Evolutionary conservation across 2,113 vertebrate genomes (phyloP).

Genomic region (Microcebus tavaratra): DNA sequence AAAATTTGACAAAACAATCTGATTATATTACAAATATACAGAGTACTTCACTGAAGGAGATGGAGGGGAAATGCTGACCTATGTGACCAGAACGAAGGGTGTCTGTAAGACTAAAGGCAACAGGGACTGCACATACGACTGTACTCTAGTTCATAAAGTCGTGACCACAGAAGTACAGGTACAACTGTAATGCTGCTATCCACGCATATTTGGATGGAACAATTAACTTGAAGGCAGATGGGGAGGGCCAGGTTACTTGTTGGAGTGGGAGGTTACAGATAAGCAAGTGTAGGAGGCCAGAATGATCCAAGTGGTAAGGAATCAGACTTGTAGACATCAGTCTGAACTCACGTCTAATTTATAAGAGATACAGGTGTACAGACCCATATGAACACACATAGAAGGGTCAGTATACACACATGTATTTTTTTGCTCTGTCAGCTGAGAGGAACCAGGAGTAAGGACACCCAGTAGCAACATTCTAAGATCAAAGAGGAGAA

Average conservation of each 20-base stretch:
- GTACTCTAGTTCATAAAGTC: not conserved
- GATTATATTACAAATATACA: not conserved
- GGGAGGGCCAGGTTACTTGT: not conserved
- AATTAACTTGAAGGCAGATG: not conserved
- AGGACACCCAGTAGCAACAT: not conserved
- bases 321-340: not conserved
- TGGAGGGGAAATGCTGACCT: not conserved
- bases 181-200: too few species aligned
- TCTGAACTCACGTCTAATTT: not conserved
- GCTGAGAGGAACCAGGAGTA: not conserved
- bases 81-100: not conserved
- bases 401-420: not conserved
- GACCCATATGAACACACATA: too few species aligned
- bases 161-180: not conserved
- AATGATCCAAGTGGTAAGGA: not conserved
- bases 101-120: not conserved
- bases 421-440: not conserved
- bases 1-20: not conserved
- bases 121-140: accelerated
- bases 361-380: not conserved
- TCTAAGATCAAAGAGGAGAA: not conserved
- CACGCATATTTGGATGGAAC: not conserved
- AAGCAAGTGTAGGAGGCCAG: not conserved
- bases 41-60: not conserved
- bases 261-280: not conserved